These are phyloP conservation scores for Copsychus sechellarum DNA, from an alignment of 2,113 vertebrate species.

Conservation along the genomic window DNA sequence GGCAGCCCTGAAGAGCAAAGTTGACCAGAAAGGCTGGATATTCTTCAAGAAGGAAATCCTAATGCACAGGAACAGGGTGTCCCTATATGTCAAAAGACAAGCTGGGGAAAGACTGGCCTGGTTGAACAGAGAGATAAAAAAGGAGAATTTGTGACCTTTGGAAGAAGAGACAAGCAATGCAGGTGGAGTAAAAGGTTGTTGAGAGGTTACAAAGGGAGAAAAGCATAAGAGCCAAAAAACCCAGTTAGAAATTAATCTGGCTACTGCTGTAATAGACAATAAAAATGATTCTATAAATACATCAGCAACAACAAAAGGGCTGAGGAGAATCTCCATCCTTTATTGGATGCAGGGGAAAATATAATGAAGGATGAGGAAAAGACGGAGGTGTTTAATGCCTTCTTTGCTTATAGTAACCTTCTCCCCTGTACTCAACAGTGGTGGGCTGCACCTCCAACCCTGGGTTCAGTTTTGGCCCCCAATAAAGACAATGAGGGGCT, in stretches of 20 bases:
- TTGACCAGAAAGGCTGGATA: neutral
- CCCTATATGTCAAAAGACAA: neutral
- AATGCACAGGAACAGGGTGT: neutral
- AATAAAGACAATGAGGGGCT: neutral
- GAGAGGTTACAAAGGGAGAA: neutral
- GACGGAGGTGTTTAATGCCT: neutral
- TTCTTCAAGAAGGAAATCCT: neutral
- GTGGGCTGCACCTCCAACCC: neutral
- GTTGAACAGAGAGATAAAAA: neutral
- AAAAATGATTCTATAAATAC: neutral
- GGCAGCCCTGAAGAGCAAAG: neutral
- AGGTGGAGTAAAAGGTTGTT: neutral
- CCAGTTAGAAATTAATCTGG: neutral
- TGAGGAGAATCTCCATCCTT: neutral
- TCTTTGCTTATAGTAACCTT: neutral
- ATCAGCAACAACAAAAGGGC: neutral
- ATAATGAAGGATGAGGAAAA: neutral
- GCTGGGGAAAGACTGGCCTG: neutral
- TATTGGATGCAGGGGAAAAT: neutral
- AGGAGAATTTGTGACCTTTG: neutral
- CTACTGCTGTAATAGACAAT: neutral
- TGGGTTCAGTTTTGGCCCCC: neutral
- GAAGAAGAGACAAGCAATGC: neutral
- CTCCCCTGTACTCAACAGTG: accelerated
- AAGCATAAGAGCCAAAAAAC: neutral